Base-by-base conservation (phyloP, 1,140 invertebrate genomes). In the Ylistrum balloti region DNA sequence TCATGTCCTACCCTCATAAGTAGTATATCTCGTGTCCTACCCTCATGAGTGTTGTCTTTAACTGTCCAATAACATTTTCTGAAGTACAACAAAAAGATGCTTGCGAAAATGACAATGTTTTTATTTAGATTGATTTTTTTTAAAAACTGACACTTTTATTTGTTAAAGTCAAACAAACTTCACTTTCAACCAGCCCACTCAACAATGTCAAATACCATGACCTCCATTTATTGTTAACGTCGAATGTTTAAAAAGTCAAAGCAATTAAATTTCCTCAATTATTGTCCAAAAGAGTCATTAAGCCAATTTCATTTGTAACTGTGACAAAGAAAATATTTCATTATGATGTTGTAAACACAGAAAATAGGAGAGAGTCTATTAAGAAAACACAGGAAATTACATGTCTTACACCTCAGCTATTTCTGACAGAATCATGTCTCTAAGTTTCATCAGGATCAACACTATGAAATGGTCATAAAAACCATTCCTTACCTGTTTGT, bases 331-430 rank as follows among this genome's bases (percentile, higher is more conserved):
- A 74, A 74, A 5, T 28, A 74, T 74, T 74, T 74, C 56, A 74
- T 74, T 74, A 74, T 28, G 22, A 28, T 74, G 22, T 74, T 74
- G 56, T 74, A 74, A 74, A 74, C 56, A 0, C 9, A 74, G 2
- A 74, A 74, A 74, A 74, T 5, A 48, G 22, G 13, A 17, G 45
- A 38, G 13, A 38, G n/a, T 28, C 56, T 74, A 28, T 74, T 74
- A 74, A n/a, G 56, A 74, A 74, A 74, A 74, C 56, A 74, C 56
- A 74, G 56, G 56, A 74, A 74, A 74, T 74, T 74, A 74, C 56
- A 74, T 74, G 56, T 74, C n/a, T 74, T 74, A 74, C 17, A 17
- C n/a, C 0, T 5, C n/a, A 74, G 56, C n/a, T 74, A n/a, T n/a
- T n/a, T 74, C 56, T 74, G n/a, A 74, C 56, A 74, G 22, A 74